A percentile compares a stretch with the other conserved stretches of the same genome.
Evolutionary conservation across 2,797 vertebrate species (phyloP).

Genomic region (Mallotus villosus): DNA sequence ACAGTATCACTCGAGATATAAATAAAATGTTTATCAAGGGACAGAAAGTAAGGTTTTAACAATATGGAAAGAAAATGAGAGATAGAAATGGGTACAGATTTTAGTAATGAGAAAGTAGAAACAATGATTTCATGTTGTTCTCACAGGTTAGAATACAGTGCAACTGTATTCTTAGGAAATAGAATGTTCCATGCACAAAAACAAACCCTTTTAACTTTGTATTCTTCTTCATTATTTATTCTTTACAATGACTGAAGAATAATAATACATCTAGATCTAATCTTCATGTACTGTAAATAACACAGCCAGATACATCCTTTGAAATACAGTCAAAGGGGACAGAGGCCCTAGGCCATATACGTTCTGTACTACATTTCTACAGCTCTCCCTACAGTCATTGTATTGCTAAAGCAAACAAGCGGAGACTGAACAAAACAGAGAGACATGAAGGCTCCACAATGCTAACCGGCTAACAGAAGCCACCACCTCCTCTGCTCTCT

Average conservation of each 20-base stretch:
- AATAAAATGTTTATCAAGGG: not conserved
- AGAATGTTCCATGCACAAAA: too few species aligned
- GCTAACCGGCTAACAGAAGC: conserved; percentile 3
- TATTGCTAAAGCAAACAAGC: conserved; percentile 16
- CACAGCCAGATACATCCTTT: not conserved
- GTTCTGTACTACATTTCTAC: not conserved
- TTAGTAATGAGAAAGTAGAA: too few species aligned
- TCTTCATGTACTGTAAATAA: not conserved
- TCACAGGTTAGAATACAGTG: too few species aligned
- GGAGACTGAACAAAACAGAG: conserved; percentile 15
- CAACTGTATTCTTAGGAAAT: too few species aligned
- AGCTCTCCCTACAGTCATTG: not conserved
- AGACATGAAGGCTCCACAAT: conserved; percentile 25
- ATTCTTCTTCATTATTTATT: not conserved
- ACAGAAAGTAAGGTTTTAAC: not conserved
- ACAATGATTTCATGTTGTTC: too few species aligned
- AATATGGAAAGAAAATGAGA: not conserved
- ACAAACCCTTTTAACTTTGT: not conserved
- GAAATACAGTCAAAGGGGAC: not conserved
- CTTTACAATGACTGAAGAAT: not conserved
- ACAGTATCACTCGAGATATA: not conserved
- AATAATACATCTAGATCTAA: not conserved
- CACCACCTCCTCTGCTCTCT: conserved; percentile 33
- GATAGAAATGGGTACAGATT: not conserved
- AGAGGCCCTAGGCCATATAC: not conserved